These are phyloP conservation scores for Lordiphosa collinella DNA, from an alignment of 1,140 invertebrate species.

Conservation along the genomic window DNA sequence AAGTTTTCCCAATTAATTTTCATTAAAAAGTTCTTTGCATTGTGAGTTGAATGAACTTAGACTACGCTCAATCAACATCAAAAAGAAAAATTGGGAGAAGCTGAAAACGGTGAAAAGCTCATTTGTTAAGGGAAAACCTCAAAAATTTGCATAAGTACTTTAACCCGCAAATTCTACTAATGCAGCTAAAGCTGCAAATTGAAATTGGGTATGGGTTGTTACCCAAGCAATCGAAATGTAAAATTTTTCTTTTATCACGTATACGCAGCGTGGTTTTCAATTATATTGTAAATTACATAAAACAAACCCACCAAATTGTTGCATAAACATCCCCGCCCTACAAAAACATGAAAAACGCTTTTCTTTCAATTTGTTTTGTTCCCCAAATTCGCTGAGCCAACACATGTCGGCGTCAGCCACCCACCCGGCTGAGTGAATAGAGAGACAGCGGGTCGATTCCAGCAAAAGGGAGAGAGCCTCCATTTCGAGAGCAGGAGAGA, in stretches of 20 bases:
- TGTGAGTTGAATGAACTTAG: conserved; percentile 46
- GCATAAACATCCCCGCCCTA: conserved; percentile 46
- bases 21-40: conserved; percentile 59
- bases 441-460: conserved; percentile 13
- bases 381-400: conserved; percentile 38
- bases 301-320: conserved; percentile 43
- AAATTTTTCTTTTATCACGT: conserved; percentile 3
- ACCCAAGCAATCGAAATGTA: not conserved
- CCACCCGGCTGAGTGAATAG: not conserved
- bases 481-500: not conserved
- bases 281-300: conserved; percentile 57
- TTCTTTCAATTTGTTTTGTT: conserved; percentile 66
- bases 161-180: too few species aligned
- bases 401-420: too few species aligned
- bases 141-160: not conserved
- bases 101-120: conserved; percentile 1
- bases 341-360: conserved; percentile 29
- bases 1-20: conserved; percentile 48
- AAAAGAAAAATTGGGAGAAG: not conserved
- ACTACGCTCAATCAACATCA: not conserved
- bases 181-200: too few species aligned
- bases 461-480: conserved; percentile 9
- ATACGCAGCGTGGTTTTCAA: conserved; percentile 1
- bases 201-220: too few species aligned
- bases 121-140: conserved; percentile 18